These are phyloP conservation scores for Caenorhabditis inopinata DNA, from an alignment of 1,140 invertebrate genomes.

Conservation along the genomic window DNA sequence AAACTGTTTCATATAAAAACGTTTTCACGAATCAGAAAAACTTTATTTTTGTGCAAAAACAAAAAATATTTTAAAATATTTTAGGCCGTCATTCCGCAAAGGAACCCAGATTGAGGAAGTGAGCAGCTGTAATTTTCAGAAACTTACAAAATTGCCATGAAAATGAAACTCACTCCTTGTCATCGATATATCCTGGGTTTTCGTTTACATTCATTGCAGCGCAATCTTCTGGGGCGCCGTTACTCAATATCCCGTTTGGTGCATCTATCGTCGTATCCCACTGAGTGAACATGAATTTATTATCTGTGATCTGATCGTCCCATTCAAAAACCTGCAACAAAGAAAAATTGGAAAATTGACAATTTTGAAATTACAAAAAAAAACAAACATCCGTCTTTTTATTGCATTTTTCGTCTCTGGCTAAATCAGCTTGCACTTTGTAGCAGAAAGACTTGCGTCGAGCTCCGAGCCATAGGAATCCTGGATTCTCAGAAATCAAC, in stretches of 20 bases:
- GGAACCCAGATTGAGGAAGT: not conserved
- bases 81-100: not conserved
- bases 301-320: not conserved
- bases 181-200: not conserved
- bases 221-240: slow-evolving; percentile 15
- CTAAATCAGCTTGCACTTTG: not conserved
- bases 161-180: not conserved
- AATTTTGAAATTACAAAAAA: no score
- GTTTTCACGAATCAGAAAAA: not conserved
- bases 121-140: not conserved
- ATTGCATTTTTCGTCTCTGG: not conserved
- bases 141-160: not conserved
- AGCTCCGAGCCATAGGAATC: not conserved
- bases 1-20: not conserved
- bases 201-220: not conserved
- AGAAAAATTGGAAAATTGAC: no score
- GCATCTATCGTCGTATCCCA: not conserved
- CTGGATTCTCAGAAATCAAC: not conserved
- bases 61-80: not conserved
- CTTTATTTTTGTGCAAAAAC: not conserved
- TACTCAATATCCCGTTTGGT: not conserved
- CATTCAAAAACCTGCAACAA: not conserved
- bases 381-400: not conserved
- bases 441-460: not conserved
- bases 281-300: not conserved